phyloP scores from a whole-genome alignment of 2,113 vertebrate genomes.

The Anoplopoma fimbria region DNA sequence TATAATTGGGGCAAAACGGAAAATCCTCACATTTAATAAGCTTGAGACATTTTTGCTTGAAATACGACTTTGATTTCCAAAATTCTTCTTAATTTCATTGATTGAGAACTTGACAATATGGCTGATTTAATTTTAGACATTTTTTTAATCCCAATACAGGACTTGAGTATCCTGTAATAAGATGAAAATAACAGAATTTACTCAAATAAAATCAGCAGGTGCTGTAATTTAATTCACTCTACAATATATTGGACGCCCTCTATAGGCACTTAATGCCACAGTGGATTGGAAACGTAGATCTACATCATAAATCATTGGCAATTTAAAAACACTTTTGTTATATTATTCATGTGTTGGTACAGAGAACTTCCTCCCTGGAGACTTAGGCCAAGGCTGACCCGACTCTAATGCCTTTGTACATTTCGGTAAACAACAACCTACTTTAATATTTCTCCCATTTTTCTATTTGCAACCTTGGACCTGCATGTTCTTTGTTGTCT shows the following conservation, averaged over 20 bases:
- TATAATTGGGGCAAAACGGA: not conserved
- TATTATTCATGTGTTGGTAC: constrained; percentile 72
- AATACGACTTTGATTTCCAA: not conserved
- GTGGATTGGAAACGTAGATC: not conserved
- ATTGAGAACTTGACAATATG: not conserved
- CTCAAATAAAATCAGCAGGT: not conserved
- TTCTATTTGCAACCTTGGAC: constrained; percentile 44
- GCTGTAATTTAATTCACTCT: not conserved
- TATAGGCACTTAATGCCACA: constrained; percentile 7
- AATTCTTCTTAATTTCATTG: not conserved
- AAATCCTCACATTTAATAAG: not conserved
- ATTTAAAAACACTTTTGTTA: constrained; percentile 43
- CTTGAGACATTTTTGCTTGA: not conserved
- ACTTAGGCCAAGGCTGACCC: constrained; percentile 47
- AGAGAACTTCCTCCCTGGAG: constrained; percentile 43
- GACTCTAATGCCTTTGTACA: constrained; percentile 40
- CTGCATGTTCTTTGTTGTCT: constrained; percentile 7
- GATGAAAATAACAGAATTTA: not conserved
- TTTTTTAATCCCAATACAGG: not conserved
- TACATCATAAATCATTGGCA: constrained; percentile 52
- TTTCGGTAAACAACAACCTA: constrained; percentile 61
- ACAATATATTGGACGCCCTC: not conserved
- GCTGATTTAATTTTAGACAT: not conserved
- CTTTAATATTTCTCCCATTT: constrained; percentile 48
- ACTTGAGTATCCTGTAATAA: too few species aligned